A percentile compares a stretch with the other conserved stretches of the same genome.
phyloP scores from a whole-genome alignment of 2,797 vertebrate genomes.

The Gallinago solitaria region DNA sequence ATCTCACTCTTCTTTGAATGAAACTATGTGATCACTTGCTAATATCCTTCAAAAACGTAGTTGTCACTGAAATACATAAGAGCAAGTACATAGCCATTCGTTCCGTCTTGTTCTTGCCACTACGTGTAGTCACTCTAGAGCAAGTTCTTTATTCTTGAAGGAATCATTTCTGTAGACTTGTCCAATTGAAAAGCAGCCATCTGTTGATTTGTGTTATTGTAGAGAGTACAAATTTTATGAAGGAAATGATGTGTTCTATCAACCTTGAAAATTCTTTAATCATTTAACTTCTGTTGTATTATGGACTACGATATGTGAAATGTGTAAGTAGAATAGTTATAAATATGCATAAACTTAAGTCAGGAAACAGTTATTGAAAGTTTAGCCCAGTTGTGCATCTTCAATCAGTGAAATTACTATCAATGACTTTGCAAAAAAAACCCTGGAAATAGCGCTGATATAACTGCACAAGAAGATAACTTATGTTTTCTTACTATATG shows the following conservation, averaged over 20 bases:
- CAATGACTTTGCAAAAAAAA: not conserved
- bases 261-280: not conserved
- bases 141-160: not conserved
- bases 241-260: not conserved
- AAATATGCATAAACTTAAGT: not conserved
- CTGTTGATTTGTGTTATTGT: not conserved
- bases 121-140: accelerated
- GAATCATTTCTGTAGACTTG: not conserved
- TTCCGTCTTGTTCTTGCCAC: not conserved
- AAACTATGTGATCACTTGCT: not conserved
- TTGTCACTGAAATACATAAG: not conserved
- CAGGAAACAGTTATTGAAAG: not conserved
- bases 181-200: not conserved
- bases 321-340: not conserved
- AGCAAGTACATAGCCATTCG: not conserved
- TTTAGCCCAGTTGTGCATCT: not conserved
- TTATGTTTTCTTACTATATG: not conserved
- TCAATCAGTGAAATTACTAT: not conserved
- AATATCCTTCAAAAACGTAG: not conserved
- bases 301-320: not conserved
- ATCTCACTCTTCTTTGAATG: not conserved
- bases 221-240: not conserved
- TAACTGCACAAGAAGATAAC: not conserved
- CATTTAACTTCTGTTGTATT: not conserved
- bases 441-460: not conserved